phyloP scores from a whole-genome alignment of 2,797 vertebrate genomes.

The Threskiornis aethiopicus region DNA sequence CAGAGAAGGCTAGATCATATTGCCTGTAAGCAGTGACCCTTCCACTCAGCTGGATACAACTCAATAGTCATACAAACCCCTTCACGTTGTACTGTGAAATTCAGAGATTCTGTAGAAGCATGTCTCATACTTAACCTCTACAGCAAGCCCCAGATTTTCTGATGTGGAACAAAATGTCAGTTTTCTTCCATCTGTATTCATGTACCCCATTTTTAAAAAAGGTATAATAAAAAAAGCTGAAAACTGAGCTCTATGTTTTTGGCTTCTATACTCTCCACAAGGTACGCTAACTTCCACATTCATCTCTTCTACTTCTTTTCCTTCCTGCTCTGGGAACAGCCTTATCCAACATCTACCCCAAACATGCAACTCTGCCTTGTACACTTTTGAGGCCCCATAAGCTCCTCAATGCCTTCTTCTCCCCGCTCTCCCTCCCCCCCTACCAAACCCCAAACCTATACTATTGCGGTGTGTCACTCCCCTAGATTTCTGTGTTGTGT shows the following conservation, averaged over 20 bases:
- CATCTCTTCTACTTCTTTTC: not conserved
- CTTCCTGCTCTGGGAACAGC: not conserved
- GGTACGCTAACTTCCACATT: not conserved
- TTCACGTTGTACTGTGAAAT: not conserved
- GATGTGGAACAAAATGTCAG: not conserved
- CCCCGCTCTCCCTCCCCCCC: too few relatives aligned
- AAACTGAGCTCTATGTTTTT: not conserved
- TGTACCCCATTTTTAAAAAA: not conserved
- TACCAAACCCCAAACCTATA: too few relatives aligned
- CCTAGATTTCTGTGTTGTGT: not conserved
- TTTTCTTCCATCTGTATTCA: not conserved
- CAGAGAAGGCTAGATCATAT: not conserved
- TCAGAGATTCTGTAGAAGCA: not conserved
- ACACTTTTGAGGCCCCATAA: not conserved
- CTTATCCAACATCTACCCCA: not conserved
- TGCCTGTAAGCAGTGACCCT: not conserved
- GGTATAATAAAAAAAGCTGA: not conserved
- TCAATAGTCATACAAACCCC: not conserved
- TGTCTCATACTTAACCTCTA: not conserved
- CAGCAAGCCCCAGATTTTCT: not conserved
- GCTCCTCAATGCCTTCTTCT: not conserved
- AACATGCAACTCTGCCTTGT: rapidly evolving
- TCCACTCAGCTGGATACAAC: not conserved
- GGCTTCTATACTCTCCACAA: not conserved
- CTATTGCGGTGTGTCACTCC: not conserved